These are phyloP conservation scores for Genyomyrus donnyi DNA, from an alignment of 2,113 vertebrate genomes.

Conservation along the genomic window DNA sequence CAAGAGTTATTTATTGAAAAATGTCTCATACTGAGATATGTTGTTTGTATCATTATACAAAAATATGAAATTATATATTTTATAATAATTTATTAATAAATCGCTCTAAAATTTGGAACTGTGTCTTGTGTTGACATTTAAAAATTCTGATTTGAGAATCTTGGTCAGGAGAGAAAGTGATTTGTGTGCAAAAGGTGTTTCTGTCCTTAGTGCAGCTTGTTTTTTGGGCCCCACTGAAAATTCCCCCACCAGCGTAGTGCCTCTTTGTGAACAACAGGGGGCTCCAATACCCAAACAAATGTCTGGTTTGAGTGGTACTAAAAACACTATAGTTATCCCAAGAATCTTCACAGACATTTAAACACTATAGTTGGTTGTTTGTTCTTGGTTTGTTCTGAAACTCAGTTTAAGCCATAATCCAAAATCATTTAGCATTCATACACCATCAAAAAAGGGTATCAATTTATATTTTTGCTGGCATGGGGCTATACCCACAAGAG, in stretches of 20 bases:
- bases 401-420: background rate
- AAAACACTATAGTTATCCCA: background rate
- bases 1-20: background rate
- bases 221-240: background rate
- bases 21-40: slow-evolving; percentile 1
- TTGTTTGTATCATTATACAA: slow-evolving; percentile 3
- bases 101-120: background rate
- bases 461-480: too few relatives aligned
- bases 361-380: background rate
- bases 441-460: too few relatives aligned
- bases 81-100: slow-evolving; percentile 6
- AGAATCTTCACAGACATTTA: background rate
- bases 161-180: background rate
- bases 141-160: background rate
- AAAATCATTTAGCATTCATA: background rate
- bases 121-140: background rate
- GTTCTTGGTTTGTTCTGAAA: background rate
- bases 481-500: too few relatives aligned
- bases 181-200: background rate
- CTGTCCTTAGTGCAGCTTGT: background rate
- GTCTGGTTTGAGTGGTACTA: background rate
- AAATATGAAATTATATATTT: background rate
- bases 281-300: background rate
- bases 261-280: background rate
- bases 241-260: background rate